Conservation (phyloP, 2,113 vertebrate species). For the Brachirus orientalis region DNA sequence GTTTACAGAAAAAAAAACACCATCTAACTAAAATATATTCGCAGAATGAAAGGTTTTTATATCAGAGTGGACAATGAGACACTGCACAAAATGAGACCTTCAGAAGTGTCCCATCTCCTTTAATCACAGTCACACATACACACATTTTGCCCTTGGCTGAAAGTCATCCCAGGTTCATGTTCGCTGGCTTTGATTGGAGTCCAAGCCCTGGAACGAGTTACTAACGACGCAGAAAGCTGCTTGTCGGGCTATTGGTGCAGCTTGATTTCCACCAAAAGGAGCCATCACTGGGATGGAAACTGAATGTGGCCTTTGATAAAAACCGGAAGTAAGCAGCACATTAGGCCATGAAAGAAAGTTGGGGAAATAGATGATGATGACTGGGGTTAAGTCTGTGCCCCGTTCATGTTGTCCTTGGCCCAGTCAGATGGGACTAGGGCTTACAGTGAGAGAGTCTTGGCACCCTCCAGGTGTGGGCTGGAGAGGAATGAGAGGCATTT, state of each 20-base stretch:
- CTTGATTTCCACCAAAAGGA: conserved; percentile 48
- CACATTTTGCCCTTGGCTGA: conserved; percentile 62
- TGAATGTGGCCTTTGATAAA: conserved; percentile 65
- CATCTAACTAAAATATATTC: no score
- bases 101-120: conserved; percentile 37
- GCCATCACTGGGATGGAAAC: conserved; percentile 51
- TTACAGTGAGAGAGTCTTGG: conserved; percentile 34
- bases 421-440: conserved; percentile 27
- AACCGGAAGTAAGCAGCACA: conserved; percentile 44
- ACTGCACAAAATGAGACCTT: conserved; percentile 62
- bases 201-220: conserved; percentile 50
- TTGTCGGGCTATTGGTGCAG: conserved; percentile 34
- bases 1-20: no score
- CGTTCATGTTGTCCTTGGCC: conserved; percentile 69
- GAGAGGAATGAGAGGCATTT: conserved; percentile 56
- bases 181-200: conserved; percentile 62
- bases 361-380: conserved; percentile 7
- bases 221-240: conserved; percentile 63
- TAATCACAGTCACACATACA: conserved; percentile 24
- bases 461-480: conserved; percentile 46
- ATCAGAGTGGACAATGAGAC: conserved; percentile 11
- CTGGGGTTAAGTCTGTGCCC: conserved; percentile 34
- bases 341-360: conserved; percentile 21
- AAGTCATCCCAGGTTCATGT: conserved; percentile 61
- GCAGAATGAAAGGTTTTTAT: no score